A percentile compares a stretch with the other conserved stretches of the same genome.
phyloP scores from a whole-genome alignment of 2,888 invertebrate genomes.

The Cephus nigrinus region DNA sequence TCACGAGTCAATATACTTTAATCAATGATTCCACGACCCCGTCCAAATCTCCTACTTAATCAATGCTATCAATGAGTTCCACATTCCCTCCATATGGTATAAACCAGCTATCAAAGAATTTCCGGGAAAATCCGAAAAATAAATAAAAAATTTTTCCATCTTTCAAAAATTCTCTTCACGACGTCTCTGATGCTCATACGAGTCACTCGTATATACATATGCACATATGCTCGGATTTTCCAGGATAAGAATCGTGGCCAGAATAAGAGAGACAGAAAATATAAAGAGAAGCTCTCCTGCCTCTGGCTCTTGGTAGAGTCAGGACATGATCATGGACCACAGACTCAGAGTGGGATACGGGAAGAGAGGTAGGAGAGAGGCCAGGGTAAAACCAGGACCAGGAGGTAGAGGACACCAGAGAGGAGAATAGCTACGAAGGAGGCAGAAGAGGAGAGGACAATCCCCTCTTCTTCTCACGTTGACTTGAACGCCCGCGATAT shows the following conservation, averaged over 20 bases:
- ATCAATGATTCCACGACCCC: constrained; percentile 36
- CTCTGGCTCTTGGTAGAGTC: constrained; percentile 38
- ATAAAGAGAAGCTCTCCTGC: neutral
- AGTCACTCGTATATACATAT: neutral
- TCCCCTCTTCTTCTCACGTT: constrained; percentile 42
- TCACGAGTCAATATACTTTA: constrained; percentile 61
- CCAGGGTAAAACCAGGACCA: constrained; percentile 30
- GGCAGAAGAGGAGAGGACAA: constrained; percentile 43
- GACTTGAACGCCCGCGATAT: constrained; percentile 65
- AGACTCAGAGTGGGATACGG: constrained; percentile 36
- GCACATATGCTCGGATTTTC: neutral
- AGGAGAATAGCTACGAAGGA: constrained; percentile 38
- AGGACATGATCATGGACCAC: constrained; percentile 51
- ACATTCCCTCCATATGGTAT: neutral
- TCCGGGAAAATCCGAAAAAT: neutral
- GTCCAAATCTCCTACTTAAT: constrained; percentile 3
- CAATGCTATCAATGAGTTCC: neutral
- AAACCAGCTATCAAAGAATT: neutral
- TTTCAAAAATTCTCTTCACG: neutral
- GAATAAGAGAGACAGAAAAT: constrained; percentile 20
- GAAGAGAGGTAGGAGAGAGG: constrained; percentile 29
- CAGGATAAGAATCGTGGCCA: neutral
- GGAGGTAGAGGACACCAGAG: constrained; percentile 23
- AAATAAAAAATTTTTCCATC: neutral
- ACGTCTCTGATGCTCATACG: neutral